Percentiles rank a stretch among this genome's conserved stretches.
These are phyloP conservation scores for Mechanitis messenoides DNA, from an alignment of 2,888 invertebrate species.

Conservation along the genomic window DNA sequence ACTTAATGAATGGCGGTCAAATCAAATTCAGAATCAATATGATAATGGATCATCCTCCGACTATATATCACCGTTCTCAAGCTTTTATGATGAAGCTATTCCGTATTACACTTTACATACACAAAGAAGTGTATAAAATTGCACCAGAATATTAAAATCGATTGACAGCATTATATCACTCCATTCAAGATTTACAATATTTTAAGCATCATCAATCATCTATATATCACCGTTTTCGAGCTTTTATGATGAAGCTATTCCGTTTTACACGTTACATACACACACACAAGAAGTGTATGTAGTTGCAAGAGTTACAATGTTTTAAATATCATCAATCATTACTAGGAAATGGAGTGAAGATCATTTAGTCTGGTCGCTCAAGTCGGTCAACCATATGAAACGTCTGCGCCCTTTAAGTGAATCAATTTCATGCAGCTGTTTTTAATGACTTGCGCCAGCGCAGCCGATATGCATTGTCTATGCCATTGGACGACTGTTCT, in stretches of 20 bases:
- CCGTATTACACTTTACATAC: constrained; percentile 38
- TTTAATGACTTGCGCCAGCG: constrained; percentile 37
- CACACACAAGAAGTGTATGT: too few relatives aligned
- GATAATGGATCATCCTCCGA: constrained; percentile 42
- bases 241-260: too few relatives aligned
- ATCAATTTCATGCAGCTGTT: constrained; percentile 68
- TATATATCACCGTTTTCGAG: too few relatives aligned
- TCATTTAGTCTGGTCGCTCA: constrained; percentile 29
- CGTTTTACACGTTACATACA: too few relatives aligned
- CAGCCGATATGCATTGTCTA: constrained; percentile 53
- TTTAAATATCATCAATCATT: constrained; percentile 25
- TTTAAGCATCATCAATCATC: constrained; percentile 25
- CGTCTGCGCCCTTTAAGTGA: constrained; percentile 35
- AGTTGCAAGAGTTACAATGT: constrained; percentile 14
- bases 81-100: constrained; percentile 33
- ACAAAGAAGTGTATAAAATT: constrained; percentile 43
- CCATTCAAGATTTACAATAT: constrained; percentile 21
- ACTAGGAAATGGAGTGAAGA: constrained; percentile 20
- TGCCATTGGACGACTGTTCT: constrained; percentile 46
- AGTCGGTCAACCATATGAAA: constrained; percentile 27
- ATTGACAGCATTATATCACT: constrained; percentile 13
- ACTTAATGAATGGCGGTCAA: constrained; percentile 64
- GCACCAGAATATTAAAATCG: constrained; percentile 35
- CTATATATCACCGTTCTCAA: constrained; percentile 39
- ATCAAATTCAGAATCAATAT: constrained; percentile 40